Evolutionary conservation across 2,797 vertebrate genomes (phyloP), one percentile per base, ranked within the genome.

Genomic region (Sciaenops ocellatus): DNA sequence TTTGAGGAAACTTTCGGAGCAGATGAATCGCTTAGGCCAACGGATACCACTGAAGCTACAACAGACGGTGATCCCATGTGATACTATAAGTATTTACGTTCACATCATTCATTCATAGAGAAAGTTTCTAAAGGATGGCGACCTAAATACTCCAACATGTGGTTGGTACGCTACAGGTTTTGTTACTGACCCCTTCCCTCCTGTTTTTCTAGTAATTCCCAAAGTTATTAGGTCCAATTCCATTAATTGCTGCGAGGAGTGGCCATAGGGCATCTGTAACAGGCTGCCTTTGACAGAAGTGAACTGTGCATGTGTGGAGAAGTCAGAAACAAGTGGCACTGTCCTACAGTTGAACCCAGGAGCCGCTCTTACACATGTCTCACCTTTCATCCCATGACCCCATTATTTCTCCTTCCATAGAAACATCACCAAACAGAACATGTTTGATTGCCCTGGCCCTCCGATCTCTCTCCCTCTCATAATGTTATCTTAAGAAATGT

Each of bases 401-500:
- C 92, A 94, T 95, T 93, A 93, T 93, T 95, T 90, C 90, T 92
- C 78, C 91, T 84, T 80, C 89, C 84, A 91, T 85, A 86, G 91
- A 87, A 89, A 92, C 90, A 68, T 85, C 84, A 85, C 92, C 86
- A 86, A 94, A 93, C 87, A 94, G 88, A 91, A 67, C 87, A 87
- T 83, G 86, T 91, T 89, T 94, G 91, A 95, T 93, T 94, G 91
- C 92, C 85, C 86, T n/a, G 50, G 83, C 85, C 87, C 85, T 89
- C 79, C 85, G 77, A 91, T 90, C 81, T 85, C 82, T 83, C 80
- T 72, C 86, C 73, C 77, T 94, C 93, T 95, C 94, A 93, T 93
- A 95, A 95, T 95, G 91, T 95, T 96, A 95, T 95, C 92, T 95
- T 95, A 95, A 94, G 93, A 94, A 95, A 96, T 90, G 88, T 96